A percentile compares a stretch with the other conserved stretches of the same genome.
Evolutionary conservation across 1,140 invertebrate genomes (phyloP).

Genomic region (Microplitis demolitor): DNA sequence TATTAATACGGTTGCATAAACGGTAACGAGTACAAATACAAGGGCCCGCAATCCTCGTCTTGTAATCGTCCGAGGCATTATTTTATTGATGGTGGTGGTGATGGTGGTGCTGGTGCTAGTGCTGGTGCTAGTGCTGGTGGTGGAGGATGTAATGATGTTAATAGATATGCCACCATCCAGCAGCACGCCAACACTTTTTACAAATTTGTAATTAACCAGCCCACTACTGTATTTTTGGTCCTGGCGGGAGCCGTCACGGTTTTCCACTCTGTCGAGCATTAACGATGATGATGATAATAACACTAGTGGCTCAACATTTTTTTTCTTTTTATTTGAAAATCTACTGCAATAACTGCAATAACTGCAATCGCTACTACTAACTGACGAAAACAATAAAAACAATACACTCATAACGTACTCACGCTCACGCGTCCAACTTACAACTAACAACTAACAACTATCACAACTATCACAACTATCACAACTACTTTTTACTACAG

Average conservation of each 20-base stretch:
- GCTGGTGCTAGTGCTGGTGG: slow-evolving; percentile 33
- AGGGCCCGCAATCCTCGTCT: slow-evolving; percentile 55
- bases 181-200: too few species aligned
- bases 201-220: not conserved
- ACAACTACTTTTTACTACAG: too few species aligned
- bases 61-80: slow-evolving; percentile 55
- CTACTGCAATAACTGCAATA: too few species aligned
- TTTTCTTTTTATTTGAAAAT: too few species aligned
- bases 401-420: slow-evolving; percentile 47
- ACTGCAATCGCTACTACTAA: too few species aligned
- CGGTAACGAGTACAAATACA: slow-evolving; percentile 55
- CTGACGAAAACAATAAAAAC: slow-evolving; percentile 21
- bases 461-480: too few species aligned
- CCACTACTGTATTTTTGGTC: not conserved
- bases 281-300: slow-evolving; percentile 20
- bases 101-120: slow-evolving; percentile 29
- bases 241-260: slow-evolving; percentile 8
- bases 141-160: too few species aligned
- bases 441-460: too few species aligned
- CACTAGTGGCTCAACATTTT: too few species aligned
- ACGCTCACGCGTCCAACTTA: not conserved
- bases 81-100: slow-evolving; percentile 35
- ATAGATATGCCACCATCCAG: not conserved
- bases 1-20: slow-evolving; percentile 69
- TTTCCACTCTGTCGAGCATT: slow-evolving; percentile 33